Evolutionary conservation across 1,140 invertebrate genomes (phyloP).

Genomic region (Calosoma granatense): DNA sequence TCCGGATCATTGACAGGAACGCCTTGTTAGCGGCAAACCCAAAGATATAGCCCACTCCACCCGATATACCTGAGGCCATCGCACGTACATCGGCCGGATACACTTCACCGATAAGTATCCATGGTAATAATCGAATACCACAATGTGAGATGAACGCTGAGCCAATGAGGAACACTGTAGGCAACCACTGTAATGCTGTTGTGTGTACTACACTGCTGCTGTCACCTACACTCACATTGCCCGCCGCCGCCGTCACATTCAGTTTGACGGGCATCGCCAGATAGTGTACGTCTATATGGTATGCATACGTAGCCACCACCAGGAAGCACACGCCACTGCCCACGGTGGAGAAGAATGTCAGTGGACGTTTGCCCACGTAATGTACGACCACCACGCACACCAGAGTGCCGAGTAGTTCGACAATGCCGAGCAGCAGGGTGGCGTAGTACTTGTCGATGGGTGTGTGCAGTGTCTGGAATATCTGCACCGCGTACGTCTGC

Average conservation of each 20-base stretch:
- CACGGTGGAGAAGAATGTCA: conserved; percentile 54
- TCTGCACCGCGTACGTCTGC: conserved; percentile 59
- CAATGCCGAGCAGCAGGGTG: conserved; percentile 55
- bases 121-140: conserved; percentile 60
- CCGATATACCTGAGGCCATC: conserved; percentile 53
- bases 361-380: conserved; percentile 55
- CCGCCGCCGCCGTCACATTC: neutral
- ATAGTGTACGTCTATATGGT: conserved; percentile 25
- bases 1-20: conserved; percentile 52
- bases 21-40: conserved; percentile 60
- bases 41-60: conserved; percentile 61
- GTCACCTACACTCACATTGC: neutral
- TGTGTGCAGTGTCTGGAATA: conserved; percentile 54
- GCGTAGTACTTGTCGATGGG: conserved; percentile 64
- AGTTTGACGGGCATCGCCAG: conserved; percentile 8
- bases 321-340: conserved; percentile 51
- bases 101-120: conserved; percentile 66
- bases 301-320: conserved; percentile 44
- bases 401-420: conserved; percentile 51
- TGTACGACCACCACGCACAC: conserved; percentile 53
- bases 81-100: conserved; percentile 54
- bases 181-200: conserved; percentile 51
- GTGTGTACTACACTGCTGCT: neutral
- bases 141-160: conserved; percentile 57
- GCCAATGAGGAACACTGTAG: conserved; percentile 50